Percentiles rank a stretch among this genome's conserved stretches.
Conservation (phyloP, 2,888 invertebrate genomes). For the Eupeodes luniger region DNA sequence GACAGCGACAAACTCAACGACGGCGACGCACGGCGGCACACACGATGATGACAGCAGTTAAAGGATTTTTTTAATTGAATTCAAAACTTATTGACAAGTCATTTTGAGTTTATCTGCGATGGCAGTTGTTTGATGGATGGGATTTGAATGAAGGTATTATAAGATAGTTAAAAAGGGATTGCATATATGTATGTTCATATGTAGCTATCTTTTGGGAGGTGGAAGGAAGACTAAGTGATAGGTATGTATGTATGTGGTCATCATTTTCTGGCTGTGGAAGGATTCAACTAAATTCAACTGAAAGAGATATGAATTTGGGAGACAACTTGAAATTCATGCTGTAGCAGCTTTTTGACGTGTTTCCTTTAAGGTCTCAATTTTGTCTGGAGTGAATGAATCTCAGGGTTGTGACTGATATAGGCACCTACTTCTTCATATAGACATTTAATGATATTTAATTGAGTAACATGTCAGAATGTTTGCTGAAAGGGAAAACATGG, state of each 20-base stretch:
- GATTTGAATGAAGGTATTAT: slow-evolving; percentile 8
- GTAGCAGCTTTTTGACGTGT: background rate
- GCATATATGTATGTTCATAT: too few relatives aligned
- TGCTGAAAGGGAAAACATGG: too few relatives aligned
- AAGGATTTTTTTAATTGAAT: slow-evolving; percentile 72
- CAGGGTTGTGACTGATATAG: too few relatives aligned
- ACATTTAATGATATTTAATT: too few relatives aligned
- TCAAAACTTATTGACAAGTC: slow-evolving; percentile 60
- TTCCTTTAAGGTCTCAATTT: too few relatives aligned
- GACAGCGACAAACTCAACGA: slow-evolving; percentile 16
- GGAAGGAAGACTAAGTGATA: background rate
- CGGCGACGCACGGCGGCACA: slow-evolving; percentile 24
- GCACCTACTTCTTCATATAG: too few relatives aligned
- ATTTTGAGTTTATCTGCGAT: slow-evolving; percentile 57
- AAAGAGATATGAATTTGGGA: background rate
- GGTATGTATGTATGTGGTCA: background rate
- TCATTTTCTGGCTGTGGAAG: background rate
- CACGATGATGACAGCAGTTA: slow-evolving; percentile 61
- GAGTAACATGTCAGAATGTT: too few relatives aligned
- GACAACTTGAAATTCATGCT: background rate
- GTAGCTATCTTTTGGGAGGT: background rate
- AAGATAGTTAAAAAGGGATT: slow-evolving; percentile 27
- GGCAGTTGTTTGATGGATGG: slow-evolving; percentile 66
- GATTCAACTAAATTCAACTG: too few relatives aligned
- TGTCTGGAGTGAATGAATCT: too few relatives aligned